These are phyloP conservation scores for Uria aalge DNA, from an alignment of 2,113 vertebrate genomes.

Conservation along the genomic window DNA sequence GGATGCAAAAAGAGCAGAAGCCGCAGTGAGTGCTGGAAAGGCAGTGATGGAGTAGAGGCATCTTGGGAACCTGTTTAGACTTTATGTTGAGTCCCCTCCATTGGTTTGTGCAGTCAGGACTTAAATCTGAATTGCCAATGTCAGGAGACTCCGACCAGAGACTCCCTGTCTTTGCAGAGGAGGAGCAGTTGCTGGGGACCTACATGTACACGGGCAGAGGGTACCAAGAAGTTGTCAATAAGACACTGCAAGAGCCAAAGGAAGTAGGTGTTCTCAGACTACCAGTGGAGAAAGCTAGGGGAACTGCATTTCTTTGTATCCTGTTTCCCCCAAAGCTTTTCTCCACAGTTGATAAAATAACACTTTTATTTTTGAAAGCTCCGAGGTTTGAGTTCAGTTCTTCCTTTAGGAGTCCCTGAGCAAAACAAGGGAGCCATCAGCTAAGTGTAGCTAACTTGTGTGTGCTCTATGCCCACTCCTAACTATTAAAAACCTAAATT, in stretches of 20 bases:
- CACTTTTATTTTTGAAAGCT: neutral
- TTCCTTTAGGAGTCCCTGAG: neutral
- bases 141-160: neutral
- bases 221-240: neutral
- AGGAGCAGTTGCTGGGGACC: neutral
- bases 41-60: neutral
- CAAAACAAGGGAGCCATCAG: neutral
- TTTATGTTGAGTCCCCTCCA: neutral
- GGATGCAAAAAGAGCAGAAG: neutral
- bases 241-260: neutral
- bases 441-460: neutral
- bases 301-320: neutral
- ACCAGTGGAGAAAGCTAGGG: neutral
- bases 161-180: neutral
- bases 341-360: neutral
- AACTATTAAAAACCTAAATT: neutral
- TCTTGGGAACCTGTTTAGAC: neutral
- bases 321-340: neutral
- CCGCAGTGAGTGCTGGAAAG: accelerated
- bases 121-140: neutral
- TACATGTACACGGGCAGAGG: neutral
- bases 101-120: neutral
- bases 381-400: neutral
- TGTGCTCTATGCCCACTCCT: neutral
- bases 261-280: neutral